phyloP scores from a whole-genome alignment of 2,797 vertebrate genomes.

The Myotis planiceps region DNA sequence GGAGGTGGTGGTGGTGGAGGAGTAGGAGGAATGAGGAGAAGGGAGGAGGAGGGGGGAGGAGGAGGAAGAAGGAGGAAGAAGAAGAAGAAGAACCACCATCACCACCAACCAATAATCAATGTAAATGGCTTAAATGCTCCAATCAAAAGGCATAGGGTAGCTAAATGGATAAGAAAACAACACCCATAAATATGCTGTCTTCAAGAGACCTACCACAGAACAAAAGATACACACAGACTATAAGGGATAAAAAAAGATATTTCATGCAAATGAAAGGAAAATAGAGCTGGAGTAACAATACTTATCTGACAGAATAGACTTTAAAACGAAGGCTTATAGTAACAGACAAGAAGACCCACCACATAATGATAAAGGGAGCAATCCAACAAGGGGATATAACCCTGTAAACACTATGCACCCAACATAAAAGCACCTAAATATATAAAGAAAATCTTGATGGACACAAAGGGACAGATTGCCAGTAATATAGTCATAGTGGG shows the following conservation, averaged over 20 bases:
- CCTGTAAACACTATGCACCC: background rate
- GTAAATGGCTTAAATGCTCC: background rate
- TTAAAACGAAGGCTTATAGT: background rate
- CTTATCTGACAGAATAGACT: background rate
- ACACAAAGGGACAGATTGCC: background rate
- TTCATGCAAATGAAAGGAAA: background rate
- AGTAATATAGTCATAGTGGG: background rate
- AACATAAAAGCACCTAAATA: background rate
- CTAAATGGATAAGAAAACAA: background rate
- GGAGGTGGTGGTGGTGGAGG: no score
- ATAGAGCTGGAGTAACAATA: background rate
- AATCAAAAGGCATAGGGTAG: background rate
- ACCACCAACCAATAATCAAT: background rate
- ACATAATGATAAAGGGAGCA: background rate
- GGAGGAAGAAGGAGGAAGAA: no score
- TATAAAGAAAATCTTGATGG: background rate
- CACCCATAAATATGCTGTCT: background rate
- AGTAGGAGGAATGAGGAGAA: no score
- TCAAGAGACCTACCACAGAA: background rate
- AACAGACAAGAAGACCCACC: background rate
- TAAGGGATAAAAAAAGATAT: background rate
- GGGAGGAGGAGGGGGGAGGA: no score
- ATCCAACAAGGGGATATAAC: background rate
- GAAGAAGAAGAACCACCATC: no score
- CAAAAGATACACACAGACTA: background rate